Evolutionary conservation across 2,888 invertebrate genomes (phyloP).

Genomic region (Emmelina monodactyla): DNA sequence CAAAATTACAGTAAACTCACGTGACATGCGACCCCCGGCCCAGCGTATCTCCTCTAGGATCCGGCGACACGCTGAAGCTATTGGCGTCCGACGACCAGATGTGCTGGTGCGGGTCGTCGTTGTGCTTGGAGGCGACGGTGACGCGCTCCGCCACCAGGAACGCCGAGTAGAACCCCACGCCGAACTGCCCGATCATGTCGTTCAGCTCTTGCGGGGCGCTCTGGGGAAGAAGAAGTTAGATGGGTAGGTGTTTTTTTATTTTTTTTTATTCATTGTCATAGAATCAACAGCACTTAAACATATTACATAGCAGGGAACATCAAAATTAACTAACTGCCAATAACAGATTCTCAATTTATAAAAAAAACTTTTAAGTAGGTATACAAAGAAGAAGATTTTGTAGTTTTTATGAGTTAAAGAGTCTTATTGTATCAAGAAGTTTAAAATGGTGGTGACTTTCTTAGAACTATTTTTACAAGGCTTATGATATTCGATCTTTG

Average conservation of each 20-base stretch:
- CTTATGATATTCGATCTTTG: no score
- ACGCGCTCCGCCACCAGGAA: slow-evolving; percentile 97
- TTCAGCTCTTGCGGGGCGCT: slow-evolving; percentile 75
- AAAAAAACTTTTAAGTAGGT: no score
- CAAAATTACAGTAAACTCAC: slow-evolving; percentile 38
- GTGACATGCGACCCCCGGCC: slow-evolving; percentile 89
- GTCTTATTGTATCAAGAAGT: no score
- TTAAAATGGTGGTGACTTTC: no score
- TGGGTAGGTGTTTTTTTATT: neutral
- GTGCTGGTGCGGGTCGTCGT: slow-evolving; percentile 91
- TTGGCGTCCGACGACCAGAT: slow-evolving; percentile 98
- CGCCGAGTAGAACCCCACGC: slow-evolving; percentile 99
- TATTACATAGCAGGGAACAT: no score
- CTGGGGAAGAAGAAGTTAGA: slow-evolving; percentile 19
- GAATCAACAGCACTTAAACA: no score
- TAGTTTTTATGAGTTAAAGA: no score
- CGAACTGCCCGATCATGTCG: slow-evolving; percentile 99
- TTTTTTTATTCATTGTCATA: no score
- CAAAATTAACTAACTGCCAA: no score
- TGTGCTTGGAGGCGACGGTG: slow-evolving; percentile 94
- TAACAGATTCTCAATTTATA: no score
- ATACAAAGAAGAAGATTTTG: no score
- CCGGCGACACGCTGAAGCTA: slow-evolving; percentile 88
- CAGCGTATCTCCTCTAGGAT: slow-evolving; percentile 93
- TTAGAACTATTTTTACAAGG: no score